Evolutionary conservation across 64 coral and sea anemone genomes (phyloP).

Genomic region (Catalaphyllia jardinei): DNA sequence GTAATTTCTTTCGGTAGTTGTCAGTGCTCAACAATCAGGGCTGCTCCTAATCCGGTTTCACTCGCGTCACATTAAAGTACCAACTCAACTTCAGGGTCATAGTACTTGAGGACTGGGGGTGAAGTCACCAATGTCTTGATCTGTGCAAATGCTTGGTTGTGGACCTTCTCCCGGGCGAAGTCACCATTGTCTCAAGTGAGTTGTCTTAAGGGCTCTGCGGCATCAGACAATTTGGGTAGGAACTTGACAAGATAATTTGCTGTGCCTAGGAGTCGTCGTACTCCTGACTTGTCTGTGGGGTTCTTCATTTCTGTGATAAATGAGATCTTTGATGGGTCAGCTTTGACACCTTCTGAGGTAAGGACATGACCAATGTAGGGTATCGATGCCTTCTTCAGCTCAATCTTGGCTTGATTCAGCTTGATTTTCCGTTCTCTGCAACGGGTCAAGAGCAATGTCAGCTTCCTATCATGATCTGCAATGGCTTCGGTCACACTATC

Average conservation of each 20-base stretch:
- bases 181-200: not conserved
- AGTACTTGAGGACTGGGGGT: no score
- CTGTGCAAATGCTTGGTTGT: no score
- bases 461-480: not conserved
- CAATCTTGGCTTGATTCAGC: not conserved
- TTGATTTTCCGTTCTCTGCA: not conserved
- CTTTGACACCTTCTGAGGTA: no score
- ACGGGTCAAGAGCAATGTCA: not conserved
- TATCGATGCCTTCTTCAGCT: not conserved
- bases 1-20: not conserved
- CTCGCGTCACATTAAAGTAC: no score
- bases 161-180: no score
- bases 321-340: no score
- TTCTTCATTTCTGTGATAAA: no score
- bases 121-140: no score
- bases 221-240: constrained; percentile 3
- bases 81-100: no score
- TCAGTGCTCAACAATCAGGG: not conserved
- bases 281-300: no score
- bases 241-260: not conserved
- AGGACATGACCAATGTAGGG: not conserved
- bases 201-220: not conserved
- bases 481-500: not conserved
- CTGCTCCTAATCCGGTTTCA: no score
- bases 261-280: no score